Conservation (phyloP, 2,113 vertebrate species). For the Coryphaenoides rupestris region DNA sequence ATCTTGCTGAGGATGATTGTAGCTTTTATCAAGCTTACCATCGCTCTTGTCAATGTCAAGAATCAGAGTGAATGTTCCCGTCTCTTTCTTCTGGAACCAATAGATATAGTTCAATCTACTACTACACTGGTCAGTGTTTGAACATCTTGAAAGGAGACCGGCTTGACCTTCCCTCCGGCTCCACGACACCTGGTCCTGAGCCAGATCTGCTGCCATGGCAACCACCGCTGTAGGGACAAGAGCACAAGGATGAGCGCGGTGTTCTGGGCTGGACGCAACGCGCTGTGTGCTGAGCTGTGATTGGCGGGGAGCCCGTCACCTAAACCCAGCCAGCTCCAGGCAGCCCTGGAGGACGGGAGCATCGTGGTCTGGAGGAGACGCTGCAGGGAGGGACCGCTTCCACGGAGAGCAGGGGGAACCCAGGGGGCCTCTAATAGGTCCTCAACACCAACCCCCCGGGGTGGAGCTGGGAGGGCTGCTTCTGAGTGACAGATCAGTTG, state of each 20-base stretch:
- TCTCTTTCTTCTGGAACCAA: conserved; percentile 4
- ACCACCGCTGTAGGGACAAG: neutral
- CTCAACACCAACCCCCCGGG: neutral
- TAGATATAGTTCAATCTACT: neutral
- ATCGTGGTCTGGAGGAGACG: neutral
- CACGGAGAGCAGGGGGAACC: neutral
- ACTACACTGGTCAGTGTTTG: neutral
- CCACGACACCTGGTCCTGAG: conserved; percentile 1
- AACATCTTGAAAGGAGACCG: conserved; percentile 6
- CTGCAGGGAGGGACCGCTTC: neutral
- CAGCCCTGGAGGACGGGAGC: neutral
- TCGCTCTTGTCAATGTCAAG: neutral
- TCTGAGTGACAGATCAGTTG: no score
- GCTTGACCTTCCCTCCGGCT: neutral
- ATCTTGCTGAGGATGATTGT: neutral
- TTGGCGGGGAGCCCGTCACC: neutral
- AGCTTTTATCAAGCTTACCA: neutral
- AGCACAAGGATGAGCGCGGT: neutral
- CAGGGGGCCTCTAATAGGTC: neutral
- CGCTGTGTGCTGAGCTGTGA: no score
- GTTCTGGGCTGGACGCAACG: no score
- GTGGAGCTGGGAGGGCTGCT: no score
- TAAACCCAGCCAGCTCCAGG: neutral
- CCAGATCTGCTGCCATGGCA: conserved; percentile 1
- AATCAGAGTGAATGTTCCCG: neutral